phyloP scores from a whole-genome alignment of 1,140 invertebrate species.

The Drosophila obscura region DNA sequence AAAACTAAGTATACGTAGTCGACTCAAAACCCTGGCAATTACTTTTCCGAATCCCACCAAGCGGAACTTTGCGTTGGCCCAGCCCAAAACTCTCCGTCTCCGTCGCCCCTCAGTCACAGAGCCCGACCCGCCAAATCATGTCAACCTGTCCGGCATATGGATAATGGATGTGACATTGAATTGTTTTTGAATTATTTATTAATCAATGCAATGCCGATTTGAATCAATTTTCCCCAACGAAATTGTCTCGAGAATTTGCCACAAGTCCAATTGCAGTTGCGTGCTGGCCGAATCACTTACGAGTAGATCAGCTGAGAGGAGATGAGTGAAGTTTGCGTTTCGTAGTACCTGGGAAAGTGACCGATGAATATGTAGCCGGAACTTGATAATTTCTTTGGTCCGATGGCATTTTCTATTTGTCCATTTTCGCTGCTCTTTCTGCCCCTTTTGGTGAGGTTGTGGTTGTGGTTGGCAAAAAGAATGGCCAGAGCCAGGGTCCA shows the following conservation, averaged over 20 bases:
- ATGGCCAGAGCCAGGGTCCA: constrained; percentile 1
- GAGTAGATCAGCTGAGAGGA: constrained; percentile 13
- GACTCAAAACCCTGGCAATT: background rate
- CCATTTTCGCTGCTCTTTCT: constrained; percentile 41
- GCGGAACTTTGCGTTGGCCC: background rate
- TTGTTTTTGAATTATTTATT: constrained; percentile 1
- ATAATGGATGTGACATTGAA: constrained; percentile 31
- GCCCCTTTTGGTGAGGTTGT: background rate
- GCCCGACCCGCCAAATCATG: background rate
- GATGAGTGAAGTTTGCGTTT: too few relatives aligned
- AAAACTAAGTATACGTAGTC: background rate
- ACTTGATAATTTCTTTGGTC: constrained; percentile 59
- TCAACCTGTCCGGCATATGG: constrained; percentile 6
- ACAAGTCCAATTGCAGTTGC: constrained; percentile 17
- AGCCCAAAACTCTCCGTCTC: background rate
- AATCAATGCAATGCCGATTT: constrained; percentile 10
- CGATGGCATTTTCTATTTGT: constrained; percentile 62
- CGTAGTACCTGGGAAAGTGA: constrained; percentile 18
- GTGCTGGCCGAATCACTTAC: constrained; percentile 19
- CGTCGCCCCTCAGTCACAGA: background rate
- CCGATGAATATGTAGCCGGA: constrained; percentile 43
- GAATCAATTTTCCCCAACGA: constrained; percentile 15
- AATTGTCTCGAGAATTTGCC: constrained; percentile 17
- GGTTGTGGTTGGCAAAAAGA: constrained; percentile 26
- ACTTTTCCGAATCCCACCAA: background rate